These are phyloP conservation scores for Tragulus kanchil DNA, from an alignment of 2,113 vertebrate species.

Conservation along the genomic window DNA sequence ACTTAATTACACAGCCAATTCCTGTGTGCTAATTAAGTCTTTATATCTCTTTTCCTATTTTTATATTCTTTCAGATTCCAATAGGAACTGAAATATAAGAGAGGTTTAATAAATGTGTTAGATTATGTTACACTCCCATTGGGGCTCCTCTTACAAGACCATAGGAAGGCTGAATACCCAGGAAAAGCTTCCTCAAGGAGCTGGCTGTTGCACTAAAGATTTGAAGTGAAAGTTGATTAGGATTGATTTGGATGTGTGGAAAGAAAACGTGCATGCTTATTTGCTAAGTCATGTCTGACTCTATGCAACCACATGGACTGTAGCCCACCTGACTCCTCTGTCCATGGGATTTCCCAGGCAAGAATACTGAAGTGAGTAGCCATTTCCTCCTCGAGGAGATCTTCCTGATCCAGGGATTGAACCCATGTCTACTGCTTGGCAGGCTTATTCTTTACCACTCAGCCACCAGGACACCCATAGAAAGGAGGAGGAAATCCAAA, in stretches of 20 bases:
- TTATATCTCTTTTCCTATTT: slow-evolving; percentile 9
- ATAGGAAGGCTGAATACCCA: not conserved
- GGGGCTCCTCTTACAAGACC: not conserved
- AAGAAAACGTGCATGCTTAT: not conserved
- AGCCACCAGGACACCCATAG: not conserved
- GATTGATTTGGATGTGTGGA: not conserved
- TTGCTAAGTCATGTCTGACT: not conserved
- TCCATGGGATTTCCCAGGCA: not conserved
- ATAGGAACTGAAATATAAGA: slow-evolving; percentile 7
- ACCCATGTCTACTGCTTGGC: no score
- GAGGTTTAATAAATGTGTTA: slow-evolving; percentile 17
- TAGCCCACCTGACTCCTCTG: not conserved
- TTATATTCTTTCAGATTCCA: not conserved
- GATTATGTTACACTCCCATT: not conserved
- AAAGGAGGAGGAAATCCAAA: not conserved
- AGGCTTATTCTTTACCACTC: no score
- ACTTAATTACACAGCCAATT: not conserved
- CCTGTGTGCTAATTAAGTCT: not conserved
- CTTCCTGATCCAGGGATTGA: no score
- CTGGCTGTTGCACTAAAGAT: not conserved
- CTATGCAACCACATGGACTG: not conserved
- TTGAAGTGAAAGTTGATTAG: not conserved
- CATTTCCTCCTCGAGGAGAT: not conserved
- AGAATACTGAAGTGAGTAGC: not conserved
- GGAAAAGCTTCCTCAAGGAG: not conserved